These are phyloP conservation scores for Acipenser ruthenus DNA, from an alignment of 2,797 vertebrate species.

Conservation along the genomic window DNA sequence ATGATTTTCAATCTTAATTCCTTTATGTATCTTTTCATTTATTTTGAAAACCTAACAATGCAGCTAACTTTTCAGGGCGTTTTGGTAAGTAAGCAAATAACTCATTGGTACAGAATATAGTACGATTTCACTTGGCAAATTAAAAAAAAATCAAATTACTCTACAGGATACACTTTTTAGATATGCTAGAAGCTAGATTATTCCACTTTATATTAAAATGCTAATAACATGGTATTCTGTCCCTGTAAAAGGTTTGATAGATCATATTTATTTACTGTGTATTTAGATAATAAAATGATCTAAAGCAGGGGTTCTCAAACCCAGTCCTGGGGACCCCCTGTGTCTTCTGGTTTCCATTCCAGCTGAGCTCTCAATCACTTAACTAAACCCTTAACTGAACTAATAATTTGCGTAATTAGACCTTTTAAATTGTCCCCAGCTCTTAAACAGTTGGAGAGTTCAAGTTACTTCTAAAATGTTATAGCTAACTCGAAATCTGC, in stretches of 20 bases:
- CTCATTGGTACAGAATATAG: conserved; percentile 22
- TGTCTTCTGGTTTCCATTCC: neutral
- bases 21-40: conserved; percentile 33
- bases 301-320: neutral
- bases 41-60: conserved; percentile 47
- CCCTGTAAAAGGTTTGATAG: neutral
- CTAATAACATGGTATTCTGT: neutral
- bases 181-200: conserved; percentile 1
- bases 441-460: no score
- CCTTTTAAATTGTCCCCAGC: no score
- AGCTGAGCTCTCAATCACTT: neutral
- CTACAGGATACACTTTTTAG: neutral
- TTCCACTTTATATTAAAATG: conserved; percentile 1
- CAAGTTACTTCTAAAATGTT: no score
- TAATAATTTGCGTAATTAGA: no score
- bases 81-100: conserved; percentile 48
- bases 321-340: neutral
- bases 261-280: neutral
- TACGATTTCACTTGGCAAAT: no score
- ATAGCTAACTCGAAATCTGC: no score
- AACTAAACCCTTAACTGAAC: neutral
- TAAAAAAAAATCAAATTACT: conserved; percentile 1
- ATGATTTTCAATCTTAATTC: conserved; percentile 34
- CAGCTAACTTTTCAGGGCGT: conserved; percentile 56
- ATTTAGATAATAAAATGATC: conserved; percentile 13